A percentile compares a stretch with the other conserved stretches of the same genome.
Conservation (phyloP, 64 coral and sea anemone genomes). For the Porites australiensis region DNA sequence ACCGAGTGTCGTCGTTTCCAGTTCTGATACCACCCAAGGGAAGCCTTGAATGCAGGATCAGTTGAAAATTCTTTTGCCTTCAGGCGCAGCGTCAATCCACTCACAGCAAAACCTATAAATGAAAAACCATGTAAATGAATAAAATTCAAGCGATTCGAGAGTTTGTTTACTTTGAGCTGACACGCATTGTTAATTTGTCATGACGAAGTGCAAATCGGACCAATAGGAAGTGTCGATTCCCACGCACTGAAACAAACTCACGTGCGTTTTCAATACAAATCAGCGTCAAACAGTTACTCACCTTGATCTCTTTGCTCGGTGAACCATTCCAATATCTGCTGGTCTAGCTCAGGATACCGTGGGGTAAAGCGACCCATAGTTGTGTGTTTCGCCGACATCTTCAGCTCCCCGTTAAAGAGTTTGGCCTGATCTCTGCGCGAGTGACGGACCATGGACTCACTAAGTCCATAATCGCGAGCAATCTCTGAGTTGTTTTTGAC, state of each 20-base stretch:
- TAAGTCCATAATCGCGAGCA: slow-evolving; percentile 37
- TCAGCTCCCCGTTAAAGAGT: slow-evolving; percentile 40
- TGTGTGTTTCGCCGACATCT: slow-evolving; percentile 37
- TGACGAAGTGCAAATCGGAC: slow-evolving; percentile 1
- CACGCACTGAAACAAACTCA: slow-evolving; percentile 15
- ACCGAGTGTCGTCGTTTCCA: slow-evolving; percentile 31
- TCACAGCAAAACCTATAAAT: slow-evolving; percentile 49
- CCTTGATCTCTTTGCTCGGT: slow-evolving; percentile 44
- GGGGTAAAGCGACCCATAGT: slow-evolving; percentile 19
- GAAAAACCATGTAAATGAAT: slow-evolving; percentile 23
- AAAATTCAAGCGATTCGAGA: slow-evolving; percentile 11
- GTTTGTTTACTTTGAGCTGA: slow-evolving; percentile 30
- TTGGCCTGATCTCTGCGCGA: slow-evolving; percentile 31
- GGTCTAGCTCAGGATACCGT: slow-evolving; percentile 55
- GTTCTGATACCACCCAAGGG: slow-evolving; percentile 40
- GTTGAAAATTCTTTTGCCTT: slow-evolving; percentile 50
- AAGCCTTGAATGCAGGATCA: slow-evolving; percentile 42
- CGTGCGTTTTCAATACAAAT: neutral
- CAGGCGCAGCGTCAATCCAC: slow-evolving; percentile 32
- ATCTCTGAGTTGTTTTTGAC: slow-evolving; percentile 10
- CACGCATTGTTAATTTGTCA: slow-evolving; percentile 39
- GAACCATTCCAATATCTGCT: slow-evolving; percentile 48
- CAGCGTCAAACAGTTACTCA: neutral
- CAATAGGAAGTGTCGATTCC: slow-evolving; percentile 2
- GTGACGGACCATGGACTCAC: slow-evolving; percentile 37